Evolutionary conservation across 2,888 invertebrate genomes (phyloP).

Genomic region (Drosophila peninsularis): DNA sequence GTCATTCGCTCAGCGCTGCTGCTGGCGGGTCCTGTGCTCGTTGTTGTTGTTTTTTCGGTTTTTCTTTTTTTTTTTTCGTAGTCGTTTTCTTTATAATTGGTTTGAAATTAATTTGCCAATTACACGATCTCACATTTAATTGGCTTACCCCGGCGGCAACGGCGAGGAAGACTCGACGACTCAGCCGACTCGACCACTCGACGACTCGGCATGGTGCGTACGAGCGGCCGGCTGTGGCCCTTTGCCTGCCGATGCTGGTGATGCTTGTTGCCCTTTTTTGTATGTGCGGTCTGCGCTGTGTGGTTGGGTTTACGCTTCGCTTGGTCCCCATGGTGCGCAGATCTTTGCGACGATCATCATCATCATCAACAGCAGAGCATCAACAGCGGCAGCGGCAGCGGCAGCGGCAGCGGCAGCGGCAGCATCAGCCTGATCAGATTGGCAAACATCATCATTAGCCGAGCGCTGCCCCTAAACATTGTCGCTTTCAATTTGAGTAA

Average conservation of each 20-base stretch:
- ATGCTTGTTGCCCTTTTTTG: conserved; percentile 70
- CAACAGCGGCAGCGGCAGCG: conserved; percentile 24
- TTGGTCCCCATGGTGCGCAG: conserved; percentile 58
- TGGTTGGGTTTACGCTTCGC: conserved; percentile 56
- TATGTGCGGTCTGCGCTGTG: conserved; percentile 37
- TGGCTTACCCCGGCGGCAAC: conserved; percentile 76
- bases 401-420: conserved; percentile 21
- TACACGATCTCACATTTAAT: conserved; percentile 84
- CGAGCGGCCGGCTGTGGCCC: conserved; percentile 22
- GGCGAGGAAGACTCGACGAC: conserved; percentile 14
- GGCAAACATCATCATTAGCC: conserved; percentile 67
- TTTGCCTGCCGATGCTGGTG: conserved; percentile 34
- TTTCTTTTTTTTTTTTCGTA: conserved; percentile 52
- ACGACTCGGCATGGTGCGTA: conserved; percentile 48
- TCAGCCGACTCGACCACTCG: background rate
- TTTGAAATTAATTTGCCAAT: conserved; percentile 84
- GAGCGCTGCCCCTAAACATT: conserved; percentile 59
- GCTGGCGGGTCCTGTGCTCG: conserved; percentile 31
- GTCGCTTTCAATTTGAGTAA: conserved; percentile 78
- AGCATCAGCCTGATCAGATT: conserved; percentile 41
- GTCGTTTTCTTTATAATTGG: conserved; percentile 83
- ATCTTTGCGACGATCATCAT: conserved; percentile 21
- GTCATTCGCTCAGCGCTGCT: conserved; percentile 6
- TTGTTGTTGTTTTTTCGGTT: conserved; percentile 7
- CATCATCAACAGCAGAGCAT: conserved; percentile 10